phyloP scores from a whole-genome alignment of 2,888 invertebrate genomes.

The Eugnorisma glareosa region DNA sequence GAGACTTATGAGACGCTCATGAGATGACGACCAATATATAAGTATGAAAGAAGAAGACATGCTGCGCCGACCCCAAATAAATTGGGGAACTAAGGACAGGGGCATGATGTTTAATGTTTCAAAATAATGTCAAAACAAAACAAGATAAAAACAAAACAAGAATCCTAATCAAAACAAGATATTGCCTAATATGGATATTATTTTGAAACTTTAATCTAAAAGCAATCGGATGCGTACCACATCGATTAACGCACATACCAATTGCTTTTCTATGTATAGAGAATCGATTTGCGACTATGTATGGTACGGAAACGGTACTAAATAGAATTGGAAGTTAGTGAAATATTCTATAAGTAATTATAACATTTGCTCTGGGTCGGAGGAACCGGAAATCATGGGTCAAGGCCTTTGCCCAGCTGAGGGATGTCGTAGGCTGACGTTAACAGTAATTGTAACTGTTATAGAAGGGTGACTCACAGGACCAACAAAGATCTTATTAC shows the following conservation, averaged over 20 bases:
- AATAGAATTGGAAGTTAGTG: background rate
- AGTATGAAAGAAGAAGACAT: background rate
- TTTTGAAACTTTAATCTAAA: constrained; percentile 37
- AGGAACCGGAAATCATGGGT: background rate
- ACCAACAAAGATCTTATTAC: background rate
- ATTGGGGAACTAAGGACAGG: background rate
- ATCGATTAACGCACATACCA: constrained; percentile 50
- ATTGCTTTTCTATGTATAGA: constrained; percentile 49
- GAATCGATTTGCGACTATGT: constrained; percentile 53
- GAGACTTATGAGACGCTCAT: background rate
- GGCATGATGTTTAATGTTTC: background rate
- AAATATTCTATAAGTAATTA: background rate
- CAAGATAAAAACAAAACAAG: background rate
- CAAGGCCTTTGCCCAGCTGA: background rate
- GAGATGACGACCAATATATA: background rate
- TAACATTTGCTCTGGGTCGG: background rate
- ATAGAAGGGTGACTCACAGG: background rate
- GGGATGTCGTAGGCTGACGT: background rate
- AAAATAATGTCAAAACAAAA: background rate
- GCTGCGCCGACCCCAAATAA: background rate
- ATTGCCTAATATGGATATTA: background rate
- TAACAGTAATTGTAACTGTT: background rate
- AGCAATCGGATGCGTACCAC: constrained; percentile 41
- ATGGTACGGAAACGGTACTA: background rate
- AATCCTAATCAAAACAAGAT: background rate